Evolutionary conservation across 2,113 vertebrate genomes (phyloP), one percentile per base, ranked within the genome.

Genomic region (Peromyscus californicus): DNA sequence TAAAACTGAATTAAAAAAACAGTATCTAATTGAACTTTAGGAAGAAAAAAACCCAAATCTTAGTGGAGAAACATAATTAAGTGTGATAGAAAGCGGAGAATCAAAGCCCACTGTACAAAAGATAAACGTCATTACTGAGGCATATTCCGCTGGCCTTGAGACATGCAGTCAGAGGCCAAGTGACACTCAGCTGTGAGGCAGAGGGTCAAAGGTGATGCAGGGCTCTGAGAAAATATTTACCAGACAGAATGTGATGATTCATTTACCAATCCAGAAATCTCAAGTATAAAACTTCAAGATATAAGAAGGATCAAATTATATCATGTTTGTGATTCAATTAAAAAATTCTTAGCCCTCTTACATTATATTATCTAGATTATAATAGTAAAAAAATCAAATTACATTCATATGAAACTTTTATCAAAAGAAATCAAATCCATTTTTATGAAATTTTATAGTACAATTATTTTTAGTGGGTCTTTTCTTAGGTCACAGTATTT

Each of bases 321-420:
- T 57, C 91, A 97, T 90, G 89, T 80, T 88, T 69, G 57, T 97
- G 95, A 97, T 96, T 97, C 91, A 95, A 97, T 96, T 98, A 11
- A 96, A 98, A 97, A 98, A 98, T 87, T 96, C 94, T 96, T 93
- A 96, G 97, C 65, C 95, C 67, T 96, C 90, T 97, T 93, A 95
- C 88, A 96, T 96, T 95, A 83, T 90, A 96, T 97, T 96, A 97
- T 92, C 67, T 95, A 95, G 92, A 93, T 96, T 96, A 96, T 67
- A 95, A 91, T 78, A 90, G 69, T 97, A 97, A 97, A 98, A 97
- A 98, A 98, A 98, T 96, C 96, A 97, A 97, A 98, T 97, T 97
- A 97, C 24, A 93, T 91, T 97, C 78, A 95, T 97, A 97, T 85
- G 94, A 98, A 98, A 95, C 70, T 93, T 98, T 96, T 97, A 97